Evolutionary conservation across 1,140 invertebrate species (phyloP), one percentile per base, ranked within the genome.

Genomic region (Babylonia areolata): DNA sequence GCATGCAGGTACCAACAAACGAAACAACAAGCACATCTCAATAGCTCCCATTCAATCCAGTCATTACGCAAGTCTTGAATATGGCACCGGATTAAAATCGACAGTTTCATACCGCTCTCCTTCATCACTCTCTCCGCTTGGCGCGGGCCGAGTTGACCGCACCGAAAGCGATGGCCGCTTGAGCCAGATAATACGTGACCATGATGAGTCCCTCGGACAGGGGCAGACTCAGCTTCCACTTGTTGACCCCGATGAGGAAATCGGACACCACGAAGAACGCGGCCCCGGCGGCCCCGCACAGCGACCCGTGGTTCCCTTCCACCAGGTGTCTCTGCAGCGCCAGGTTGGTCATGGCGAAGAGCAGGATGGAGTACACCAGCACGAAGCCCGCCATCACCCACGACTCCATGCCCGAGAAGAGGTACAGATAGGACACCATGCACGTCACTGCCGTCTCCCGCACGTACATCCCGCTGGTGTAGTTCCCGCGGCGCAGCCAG

Each of bases 101-200:
- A n/a, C n/a, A n/a, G n/a, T n/a, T n/a, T n/a, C n/a, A n/a, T n/a
- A n/a, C n/a, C 73, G 11, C 37, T 35, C 39, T 46, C 15, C 77
- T 20, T 39, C 23, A 20, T 79, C 78, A 80, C 0, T 54, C 46
- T 51, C n/a, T 51, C n/a, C 78, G 15, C 40, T 54, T 80, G 3
- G 12, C 23, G 15, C 78, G 78, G 2, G 23, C 42, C 6, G 46
- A 51, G n/a, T 54, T n/a, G 46, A 83, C 84, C 23, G 88, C 86
- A 28, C 85, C 88, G 23, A 86, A 39, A 20, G 87, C 84, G n/a
- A 90, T 75, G 40, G 85, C 73, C 28, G 84, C 40, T 77, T 89
- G 90, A n/a, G 87, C 90, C 12, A 31, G 42, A 42, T 85, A 90
- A 33, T 90, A 89, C 0, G 88, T 80, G 35, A 78, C 71, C 90